Base-by-base conservation (phyloP, 2,888 invertebrate genomes). In the Eugnorisma glareosa region DNA sequence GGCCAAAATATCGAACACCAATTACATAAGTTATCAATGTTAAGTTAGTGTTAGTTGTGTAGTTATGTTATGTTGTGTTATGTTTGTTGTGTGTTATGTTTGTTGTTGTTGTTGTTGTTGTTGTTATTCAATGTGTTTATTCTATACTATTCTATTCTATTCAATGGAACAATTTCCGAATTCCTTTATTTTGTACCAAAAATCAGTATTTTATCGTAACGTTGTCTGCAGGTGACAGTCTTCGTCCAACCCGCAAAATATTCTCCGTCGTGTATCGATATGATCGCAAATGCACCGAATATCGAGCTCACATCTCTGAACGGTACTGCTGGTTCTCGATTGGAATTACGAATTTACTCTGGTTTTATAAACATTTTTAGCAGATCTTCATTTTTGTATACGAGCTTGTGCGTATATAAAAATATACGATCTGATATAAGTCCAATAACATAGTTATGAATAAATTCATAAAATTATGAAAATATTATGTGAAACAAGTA, bases 241-340 rank as follows among this genome's bases (percentile, higher is more conserved):
- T 92, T 89, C 90, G 91, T 92, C 92, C 93, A 93, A 89, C 92
- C 90, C 92, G 89, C 92, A 93, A 93, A 94, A 94, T 94, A 95
- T 95, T 94, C 94, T 90, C 84, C 89, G 91, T 94, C 94, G 94
- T 94, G 95, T 94, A 87, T 88, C 89, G 95, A 95, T 95, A 94
- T 87, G 89, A 95, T 95, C 89, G 88, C 89, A 91, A 94, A 94
- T 94, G 89, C 91, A 90, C 88, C 86, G 91, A 94, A 94, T 93
- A 94, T 94, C 93, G 91, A 91, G 88, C 91, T 90, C 79, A 90
- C 89, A 93, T 94, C 92, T 89, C 76, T 63, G 31, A 57, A 45
- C 71, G 54, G 43, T 92, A 95, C 94, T 88, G 86, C 54, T 83
- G 77, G 89, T 93, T 90, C 77, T 88, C 90, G 90, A 89, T 82